Conservation (phyloP, 2,888 invertebrate genomes). For the Schrankia costaestrigalis region DNA sequence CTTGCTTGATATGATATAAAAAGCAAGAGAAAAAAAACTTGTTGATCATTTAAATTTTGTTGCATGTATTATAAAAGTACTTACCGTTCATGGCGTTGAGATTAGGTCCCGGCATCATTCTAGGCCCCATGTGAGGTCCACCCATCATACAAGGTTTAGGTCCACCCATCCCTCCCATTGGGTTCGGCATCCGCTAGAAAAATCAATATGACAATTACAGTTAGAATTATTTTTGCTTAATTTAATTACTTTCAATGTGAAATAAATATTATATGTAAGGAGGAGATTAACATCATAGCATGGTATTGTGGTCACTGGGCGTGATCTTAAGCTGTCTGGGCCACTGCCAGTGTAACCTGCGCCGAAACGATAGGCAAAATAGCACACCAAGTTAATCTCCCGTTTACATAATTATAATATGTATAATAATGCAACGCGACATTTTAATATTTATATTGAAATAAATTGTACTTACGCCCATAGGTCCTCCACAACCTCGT, state of each 20-base stretch:
- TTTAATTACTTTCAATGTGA: no score
- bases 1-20: no score
- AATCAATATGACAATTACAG: background rate
- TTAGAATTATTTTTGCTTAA: background rate
- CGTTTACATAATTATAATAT: background rate
- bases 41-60: no score
- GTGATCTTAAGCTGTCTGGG: background rate
- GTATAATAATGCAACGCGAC: background rate
- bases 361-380: no score
- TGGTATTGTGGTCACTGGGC: background rate
- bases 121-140: slow-evolving; percentile 74
- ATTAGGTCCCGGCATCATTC: slow-evolving; percentile 78
- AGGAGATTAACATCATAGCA: no score
- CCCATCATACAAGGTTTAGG: slow-evolving; percentile 78
- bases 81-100: slow-evolving; percentile 76
- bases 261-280: no score
- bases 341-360: no score
- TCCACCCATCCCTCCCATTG: slow-evolving; percentile 77
- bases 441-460: background rate
- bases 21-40: no score
- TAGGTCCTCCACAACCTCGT: slow-evolving; percentile 74
- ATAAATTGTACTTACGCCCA: slow-evolving; percentile 69
- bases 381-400: background rate
- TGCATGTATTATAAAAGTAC: slow-evolving; percentile 15
- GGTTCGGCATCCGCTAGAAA: slow-evolving; percentile 73